A percentile compares a stretch with the other conserved stretches of the same genome.
phyloP scores from a whole-genome alignment of 2,113 vertebrate species.

The Pristiophorus japonicus region DNA sequence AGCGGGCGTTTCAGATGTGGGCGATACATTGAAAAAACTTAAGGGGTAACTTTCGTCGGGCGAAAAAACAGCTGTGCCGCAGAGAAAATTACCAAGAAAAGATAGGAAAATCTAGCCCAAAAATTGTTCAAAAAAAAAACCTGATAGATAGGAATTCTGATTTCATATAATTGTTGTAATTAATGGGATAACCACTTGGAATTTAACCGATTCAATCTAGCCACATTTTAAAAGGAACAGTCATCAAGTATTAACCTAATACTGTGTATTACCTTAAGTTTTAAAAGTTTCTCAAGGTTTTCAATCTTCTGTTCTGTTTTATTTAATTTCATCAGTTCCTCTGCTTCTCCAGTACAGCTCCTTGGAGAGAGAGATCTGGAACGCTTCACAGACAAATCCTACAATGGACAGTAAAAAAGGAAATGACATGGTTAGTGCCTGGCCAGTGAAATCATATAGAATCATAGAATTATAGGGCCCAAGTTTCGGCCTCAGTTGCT shows the following conservation, averaged over 20 bases:
- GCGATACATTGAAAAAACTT: too few species aligned
- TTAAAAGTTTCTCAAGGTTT: conserved; percentile 71
- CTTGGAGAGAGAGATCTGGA: conserved; percentile 89
- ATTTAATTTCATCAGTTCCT: conserved; percentile 57
- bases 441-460: not conserved
- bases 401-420: conserved; percentile 58
- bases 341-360: conserved; percentile 58
- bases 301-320: conserved; percentile 66
- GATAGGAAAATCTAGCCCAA: too few species aligned
- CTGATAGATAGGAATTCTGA: not conserved
- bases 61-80: too few species aligned
- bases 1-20: too few species aligned
- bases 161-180: not conserved
- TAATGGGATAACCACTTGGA: not conserved
- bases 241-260: not conserved
- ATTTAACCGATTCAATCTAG: not conserved
- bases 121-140: not conserved
- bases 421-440: conserved; percentile 75
- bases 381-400: conserved; percentile 80
- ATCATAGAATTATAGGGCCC: not conserved
- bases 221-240: not conserved
- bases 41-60: too few species aligned
- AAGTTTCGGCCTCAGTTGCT: too few species aligned
- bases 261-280: conserved; percentile 69
- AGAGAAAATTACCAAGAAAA: too few species aligned